phyloP scores from a whole-genome alignment of 2,113 vertebrate genomes.

The Psilopogon haemacephalus region DNA sequence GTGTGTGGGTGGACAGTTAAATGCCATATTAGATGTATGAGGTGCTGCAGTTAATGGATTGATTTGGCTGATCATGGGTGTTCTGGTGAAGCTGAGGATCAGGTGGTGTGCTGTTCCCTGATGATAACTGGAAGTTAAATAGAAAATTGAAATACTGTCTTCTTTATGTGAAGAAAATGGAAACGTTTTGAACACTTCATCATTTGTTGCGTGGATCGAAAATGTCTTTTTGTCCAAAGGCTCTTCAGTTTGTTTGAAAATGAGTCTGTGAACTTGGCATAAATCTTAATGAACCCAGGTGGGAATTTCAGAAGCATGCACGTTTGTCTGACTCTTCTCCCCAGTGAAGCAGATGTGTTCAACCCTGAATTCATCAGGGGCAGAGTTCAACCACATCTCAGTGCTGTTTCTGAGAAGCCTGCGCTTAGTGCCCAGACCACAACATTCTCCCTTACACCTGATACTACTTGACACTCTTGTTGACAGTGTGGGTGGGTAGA shows the following conservation, averaged over 20 bases:
- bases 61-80: neutral
- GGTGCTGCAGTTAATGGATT: neutral
- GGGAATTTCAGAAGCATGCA: neutral
- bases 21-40: neutral
- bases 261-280: neutral
- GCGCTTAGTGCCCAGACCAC: neutral
- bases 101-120: neutral
- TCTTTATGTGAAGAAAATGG: neutral
- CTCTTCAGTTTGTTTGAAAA: neutral
- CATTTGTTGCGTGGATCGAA: neutral
- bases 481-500: neutral
- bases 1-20: neutral
- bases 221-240: neutral
- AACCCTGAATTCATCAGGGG: neutral
- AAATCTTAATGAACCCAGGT: neutral
- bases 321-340: neutral
- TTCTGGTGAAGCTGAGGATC: neutral
- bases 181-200: neutral
- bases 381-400: neutral
- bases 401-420: neutral
- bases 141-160: neutral
- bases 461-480: neutral
- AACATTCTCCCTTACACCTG: neutral
- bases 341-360: neutral
- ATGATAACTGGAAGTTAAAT: neutral